Base-by-base conservation (phyloP, 2,113 vertebrate genomes). In the Perccottus glenii region DNA sequence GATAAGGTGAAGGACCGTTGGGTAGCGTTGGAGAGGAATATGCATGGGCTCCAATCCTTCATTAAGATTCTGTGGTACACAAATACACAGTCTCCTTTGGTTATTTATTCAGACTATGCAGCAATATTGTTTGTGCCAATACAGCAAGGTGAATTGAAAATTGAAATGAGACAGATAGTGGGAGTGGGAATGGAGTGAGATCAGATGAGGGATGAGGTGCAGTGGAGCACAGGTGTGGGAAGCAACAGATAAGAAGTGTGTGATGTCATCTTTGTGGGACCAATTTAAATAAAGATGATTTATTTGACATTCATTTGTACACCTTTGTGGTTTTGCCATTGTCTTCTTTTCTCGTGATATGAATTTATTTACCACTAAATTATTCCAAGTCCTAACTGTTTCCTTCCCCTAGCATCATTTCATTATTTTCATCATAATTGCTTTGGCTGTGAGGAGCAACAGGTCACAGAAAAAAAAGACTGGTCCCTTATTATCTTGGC, bases 1-100 rank as follows among this genome's bases (percentile, higher is more conserved):
- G 77, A 81, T 68, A 43, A 83, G 68, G 71, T 78, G 72, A 68
- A 72, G 70, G 61, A 78, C 58, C 51, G 11, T 43, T 15, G 57
- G 61, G 56, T 56, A 42, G 58, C 66, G 74, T 72, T 19, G 46
- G 43, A 47, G 43, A 56, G 67, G 56, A 43, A 49, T 27, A 60
- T 47, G 52, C 55, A 64, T 27, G 16, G 48, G 57, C 44, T 71
- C 73, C 52, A 48, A 69, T 62, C 51, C 47, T 48, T 75, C 42
- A 73, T 80, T 75, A 72, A 67, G 56, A 57, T 2, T 19, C 66
- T 64, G 69, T 51, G 64, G 52, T 3, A 45, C n/a, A 19, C 45
- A 60, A 12, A 74, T 2, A 19, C 32, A 40, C 7, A 50, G 43
- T 12, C 2, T 53, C 19, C 35, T 44, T 62, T 12, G 15, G 46